These are phyloP conservation scores for Drosophila willistoni DNA, from an alignment of 1,140 invertebrate genomes.

Conservation along the genomic window DNA sequence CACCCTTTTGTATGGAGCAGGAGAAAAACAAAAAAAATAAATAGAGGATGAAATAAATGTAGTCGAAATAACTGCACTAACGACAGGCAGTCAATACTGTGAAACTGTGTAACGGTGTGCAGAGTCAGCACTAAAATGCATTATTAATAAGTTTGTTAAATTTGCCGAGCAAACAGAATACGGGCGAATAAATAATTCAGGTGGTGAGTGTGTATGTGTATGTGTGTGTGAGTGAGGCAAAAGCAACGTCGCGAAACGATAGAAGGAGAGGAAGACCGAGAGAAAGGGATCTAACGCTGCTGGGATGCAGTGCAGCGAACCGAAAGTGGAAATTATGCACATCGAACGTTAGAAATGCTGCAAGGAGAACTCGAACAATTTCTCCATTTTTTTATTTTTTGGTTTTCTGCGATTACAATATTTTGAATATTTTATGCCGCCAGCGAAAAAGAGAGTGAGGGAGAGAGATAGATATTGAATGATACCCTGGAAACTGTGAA, in stretches of 20 bases:
- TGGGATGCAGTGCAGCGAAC: slow-evolving; percentile 40
- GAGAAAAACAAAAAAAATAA: not conserved
- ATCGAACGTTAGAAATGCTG: slow-evolving; percentile 52
- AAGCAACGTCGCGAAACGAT: not conserved
- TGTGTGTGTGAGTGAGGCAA: not conserved
- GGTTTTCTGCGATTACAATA: slow-evolving; percentile 73
- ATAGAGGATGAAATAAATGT: slow-evolving; percentile 32
- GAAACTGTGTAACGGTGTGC: slow-evolving; percentile 47
- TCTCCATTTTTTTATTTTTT: not conserved
- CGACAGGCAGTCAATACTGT: slow-evolving; percentile 20
- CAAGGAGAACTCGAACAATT: slow-evolving; percentile 42
- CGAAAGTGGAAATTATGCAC: slow-evolving; percentile 77
- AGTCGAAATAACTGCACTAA: slow-evolving; percentile 20
- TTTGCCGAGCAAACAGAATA: slow-evolving; percentile 78
- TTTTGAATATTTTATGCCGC: slow-evolving; percentile 76
- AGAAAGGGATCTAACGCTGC: not conserved
- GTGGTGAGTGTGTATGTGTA: not conserved
- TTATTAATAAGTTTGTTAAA: slow-evolving; percentile 81
- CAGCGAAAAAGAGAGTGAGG: not conserved
- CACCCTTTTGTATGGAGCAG: slow-evolving; percentile 2
- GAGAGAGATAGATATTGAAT: not conserved
- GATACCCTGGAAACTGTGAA: slow-evolving; percentile 17
- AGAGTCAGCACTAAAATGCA: slow-evolving; percentile 73
- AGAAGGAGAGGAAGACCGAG: not conserved
- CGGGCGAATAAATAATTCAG: slow-evolving; percentile 72